Percentiles rank a stretch among this genome's conserved stretches.
These are phyloP conservation scores for Sciaenops ocellatus DNA, from an alignment of 2,797 vertebrate species.

Conservation along the genomic window DNA sequence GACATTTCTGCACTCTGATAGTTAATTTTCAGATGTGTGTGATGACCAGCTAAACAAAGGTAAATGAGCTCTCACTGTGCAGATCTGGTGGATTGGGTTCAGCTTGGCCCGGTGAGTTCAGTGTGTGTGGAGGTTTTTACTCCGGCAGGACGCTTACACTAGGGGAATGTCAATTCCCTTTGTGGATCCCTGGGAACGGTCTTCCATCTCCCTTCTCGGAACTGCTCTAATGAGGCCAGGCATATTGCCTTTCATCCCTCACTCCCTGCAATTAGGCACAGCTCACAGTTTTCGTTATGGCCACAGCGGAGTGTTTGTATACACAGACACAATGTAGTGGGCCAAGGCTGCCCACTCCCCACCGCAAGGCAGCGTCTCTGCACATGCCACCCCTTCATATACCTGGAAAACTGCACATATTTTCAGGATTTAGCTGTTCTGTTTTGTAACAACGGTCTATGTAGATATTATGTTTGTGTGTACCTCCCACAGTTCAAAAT, in stretches of 20 bases:
- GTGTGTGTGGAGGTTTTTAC: conserved; percentile 74
- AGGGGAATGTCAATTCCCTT: conserved; percentile 84
- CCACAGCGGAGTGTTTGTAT: conserved; percentile 81
- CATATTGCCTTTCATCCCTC: conserved; percentile 85
- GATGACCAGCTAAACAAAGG: conserved; percentile 72
- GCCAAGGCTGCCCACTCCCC: conserved; percentile 71
- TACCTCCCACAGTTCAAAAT: conserved; percentile 68
- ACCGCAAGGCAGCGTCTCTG: conserved; percentile 41
- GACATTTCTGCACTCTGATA: conserved; percentile 46
- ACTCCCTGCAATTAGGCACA: conserved; percentile 82
- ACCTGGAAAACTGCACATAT: conserved; percentile 62
- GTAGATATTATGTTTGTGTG: conserved; percentile 65
- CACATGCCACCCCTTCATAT: conserved; percentile 50
- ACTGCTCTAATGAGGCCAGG: conserved; percentile 85
- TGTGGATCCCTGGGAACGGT: conserved; percentile 83
- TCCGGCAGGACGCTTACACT: conserved; percentile 75
- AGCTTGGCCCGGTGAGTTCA: conserved; percentile 65
- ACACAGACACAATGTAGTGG: conserved; percentile 77
- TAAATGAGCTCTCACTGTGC: conserved; percentile 71
- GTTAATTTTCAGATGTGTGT: conserved; percentile 70
- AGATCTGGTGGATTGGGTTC: conserved; percentile 55
- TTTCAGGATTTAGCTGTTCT: conserved; percentile 54
- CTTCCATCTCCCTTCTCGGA: conserved; percentile 81
- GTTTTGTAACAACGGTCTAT: conserved; percentile 38
- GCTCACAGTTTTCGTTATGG: conserved; percentile 81